These are phyloP conservation scores for Echinops telfairi DNA, from an alignment of 2,113 vertebrate species.

Conservation along the genomic window DNA sequence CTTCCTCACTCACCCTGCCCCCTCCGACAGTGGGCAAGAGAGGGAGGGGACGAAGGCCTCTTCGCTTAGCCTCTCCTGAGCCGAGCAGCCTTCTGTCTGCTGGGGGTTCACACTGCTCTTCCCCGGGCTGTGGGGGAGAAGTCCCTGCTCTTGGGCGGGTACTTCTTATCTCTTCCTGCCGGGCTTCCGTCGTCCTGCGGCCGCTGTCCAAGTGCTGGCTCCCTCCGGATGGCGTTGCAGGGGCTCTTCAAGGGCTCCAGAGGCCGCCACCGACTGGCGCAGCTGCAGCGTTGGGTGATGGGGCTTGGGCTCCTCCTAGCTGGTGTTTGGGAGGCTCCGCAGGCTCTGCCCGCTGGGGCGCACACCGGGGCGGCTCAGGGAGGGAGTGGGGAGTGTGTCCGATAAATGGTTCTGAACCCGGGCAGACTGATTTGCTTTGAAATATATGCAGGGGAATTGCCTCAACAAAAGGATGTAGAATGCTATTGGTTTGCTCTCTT, in stretches of 20 bases:
- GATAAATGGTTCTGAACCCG: neutral
- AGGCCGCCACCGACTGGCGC: neutral
- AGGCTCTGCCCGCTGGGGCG: neutral
- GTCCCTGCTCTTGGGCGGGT: too few species aligned
- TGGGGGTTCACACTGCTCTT: neutral
- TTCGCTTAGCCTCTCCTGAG: neutral
- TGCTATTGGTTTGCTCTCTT: neutral
- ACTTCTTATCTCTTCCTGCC: neutral
- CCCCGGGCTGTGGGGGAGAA: neutral
- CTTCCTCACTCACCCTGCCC: neutral
- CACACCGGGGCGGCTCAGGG: neutral
- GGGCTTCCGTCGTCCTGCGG: neutral
- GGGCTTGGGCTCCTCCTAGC: neutral
- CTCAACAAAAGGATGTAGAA: neutral
- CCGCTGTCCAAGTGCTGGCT: neutral
- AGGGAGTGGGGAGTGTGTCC: neutral
- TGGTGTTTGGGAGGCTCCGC: neutral
- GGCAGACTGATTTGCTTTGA: neutral
- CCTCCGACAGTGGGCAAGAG: neutral
- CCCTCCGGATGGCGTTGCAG: neutral
- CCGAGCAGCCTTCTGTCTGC: neutral
- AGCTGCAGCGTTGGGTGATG: neutral
- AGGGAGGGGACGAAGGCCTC: neutral
- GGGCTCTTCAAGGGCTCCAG: neutral
- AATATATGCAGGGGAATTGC: neutral